phyloP scores from a whole-genome alignment of 1,140 invertebrate genomes.

The Bombus confusus region DNA sequence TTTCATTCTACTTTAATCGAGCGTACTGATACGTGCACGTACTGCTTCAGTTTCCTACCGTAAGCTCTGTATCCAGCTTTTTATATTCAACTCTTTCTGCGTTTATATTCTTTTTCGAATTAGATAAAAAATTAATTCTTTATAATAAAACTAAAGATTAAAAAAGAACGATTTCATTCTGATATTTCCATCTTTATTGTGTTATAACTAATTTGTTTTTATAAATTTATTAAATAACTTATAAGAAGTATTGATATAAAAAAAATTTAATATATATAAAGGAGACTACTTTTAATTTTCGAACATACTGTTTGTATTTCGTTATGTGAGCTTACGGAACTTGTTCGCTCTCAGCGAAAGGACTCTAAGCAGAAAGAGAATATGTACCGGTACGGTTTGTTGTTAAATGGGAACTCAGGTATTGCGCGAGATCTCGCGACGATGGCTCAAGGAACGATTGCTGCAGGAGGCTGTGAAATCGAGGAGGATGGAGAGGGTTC shows the following conservation, averaged over 20 bases:
- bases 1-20: constrained; percentile 73
- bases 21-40: constrained; percentile 75
- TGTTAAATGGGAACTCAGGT: constrained; percentile 79
- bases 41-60: constrained; percentile 65
- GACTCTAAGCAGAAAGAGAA: constrained; percentile 55
- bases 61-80: constrained; percentile 41
- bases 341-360: constrained; percentile 53
- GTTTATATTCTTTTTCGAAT: background rate
- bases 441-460: constrained; percentile 79
- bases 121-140: constrained; percentile 39
- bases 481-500: constrained; percentile 80
- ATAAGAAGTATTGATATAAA: background rate
- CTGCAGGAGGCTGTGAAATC: constrained; percentile 77
- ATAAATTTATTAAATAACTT: background rate
- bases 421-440: constrained; percentile 82
- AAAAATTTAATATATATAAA: background rate
- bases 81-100: constrained; percentile 38
- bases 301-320: constrained; percentile 59
- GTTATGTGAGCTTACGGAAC: constrained; percentile 54
- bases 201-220: constrained; percentile 70
- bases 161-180: constrained; percentile 1
- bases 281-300: constrained; percentile 8
- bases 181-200: constrained; percentile 62
- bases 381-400: constrained; percentile 59
- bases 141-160: constrained; percentile 43